phyloP scores from a whole-genome alignment of 2,113 vertebrate genomes.

The Plecturocebus donacophilus region DNA sequence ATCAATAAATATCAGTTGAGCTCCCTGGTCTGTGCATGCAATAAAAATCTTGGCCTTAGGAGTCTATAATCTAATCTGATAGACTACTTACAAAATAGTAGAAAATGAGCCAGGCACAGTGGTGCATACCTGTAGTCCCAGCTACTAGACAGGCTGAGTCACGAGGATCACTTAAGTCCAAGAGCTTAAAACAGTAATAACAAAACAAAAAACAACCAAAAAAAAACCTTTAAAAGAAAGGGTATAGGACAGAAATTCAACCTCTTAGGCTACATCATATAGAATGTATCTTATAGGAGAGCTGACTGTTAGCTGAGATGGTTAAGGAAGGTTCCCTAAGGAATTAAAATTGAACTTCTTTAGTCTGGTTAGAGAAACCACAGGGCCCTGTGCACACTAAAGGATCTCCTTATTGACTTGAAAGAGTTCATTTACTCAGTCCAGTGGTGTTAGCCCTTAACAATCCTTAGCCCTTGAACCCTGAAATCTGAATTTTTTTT shows the following conservation, averaged over 20 bases:
- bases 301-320: neutral
- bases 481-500: neutral
- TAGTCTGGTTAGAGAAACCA: neutral
- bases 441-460: neutral
- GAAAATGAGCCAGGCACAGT: neutral
- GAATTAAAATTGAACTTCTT: neutral
- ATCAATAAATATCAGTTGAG: slow-evolving; percentile 10
- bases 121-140: neutral
- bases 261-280: neutral
- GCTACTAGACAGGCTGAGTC: neutral
- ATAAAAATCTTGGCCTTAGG: neutral
- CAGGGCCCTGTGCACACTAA: neutral
- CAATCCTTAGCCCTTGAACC: neutral
- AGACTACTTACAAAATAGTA: neutral
- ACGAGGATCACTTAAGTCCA: neutral
- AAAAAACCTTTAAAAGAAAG: neutral
- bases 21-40: neutral
- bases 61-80: neutral
- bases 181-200: neutral
- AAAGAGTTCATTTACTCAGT: neutral
- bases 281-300: neutral
- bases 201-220: neutral
- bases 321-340: neutral
- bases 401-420: neutral
- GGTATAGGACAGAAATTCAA: neutral